Conservation (phyloP, 2,888 invertebrate species). For the Lissonota sp. region DNA sequence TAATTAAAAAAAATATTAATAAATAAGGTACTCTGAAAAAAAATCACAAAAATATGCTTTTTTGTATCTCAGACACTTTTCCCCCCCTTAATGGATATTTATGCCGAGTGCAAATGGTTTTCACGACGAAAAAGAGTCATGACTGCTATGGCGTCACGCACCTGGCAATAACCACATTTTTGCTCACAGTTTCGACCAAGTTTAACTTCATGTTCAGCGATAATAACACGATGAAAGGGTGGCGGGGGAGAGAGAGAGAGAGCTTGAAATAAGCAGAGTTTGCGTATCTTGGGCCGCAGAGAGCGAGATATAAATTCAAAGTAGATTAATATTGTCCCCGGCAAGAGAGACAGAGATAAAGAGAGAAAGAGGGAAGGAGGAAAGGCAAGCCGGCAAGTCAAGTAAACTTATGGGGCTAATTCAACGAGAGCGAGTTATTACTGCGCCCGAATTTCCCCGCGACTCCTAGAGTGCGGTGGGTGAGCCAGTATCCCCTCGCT, state of each 20-base stretch:
- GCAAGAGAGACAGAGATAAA: conserved; percentile 29
- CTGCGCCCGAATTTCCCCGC: conserved; percentile 75
- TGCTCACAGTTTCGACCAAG: background rate
- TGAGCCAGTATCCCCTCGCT: too few species aligned
- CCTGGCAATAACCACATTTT: background rate
- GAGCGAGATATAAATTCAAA: conserved; percentile 80
- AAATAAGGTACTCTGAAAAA: too few species aligned
- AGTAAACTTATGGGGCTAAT: conserved; percentile 75
- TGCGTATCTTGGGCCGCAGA: conserved; percentile 36
- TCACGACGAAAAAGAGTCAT: too few species aligned
- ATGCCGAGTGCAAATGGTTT: too few species aligned
- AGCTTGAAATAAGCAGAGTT: conserved; percentile 25
- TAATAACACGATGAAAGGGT: conserved; percentile 38
- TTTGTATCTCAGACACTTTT: too few species aligned
- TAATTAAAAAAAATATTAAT: too few species aligned
- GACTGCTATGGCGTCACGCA: too few species aligned
- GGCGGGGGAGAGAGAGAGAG: background rate
- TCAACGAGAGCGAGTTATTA: conserved; percentile 81
- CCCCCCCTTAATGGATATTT: too few species aligned
- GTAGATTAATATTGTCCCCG: conserved; percentile 83
- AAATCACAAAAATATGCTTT: too few species aligned
- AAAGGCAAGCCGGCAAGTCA: conserved; percentile 32
- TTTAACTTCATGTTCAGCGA: conserved; percentile 33
- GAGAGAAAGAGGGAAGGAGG: conserved; percentile 17
- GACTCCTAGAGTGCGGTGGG: conserved; percentile 33